These are phyloP conservation scores for Gadus macrocephalus DNA, from an alignment of 2,113 vertebrate genomes.

Conservation along the genomic window DNA sequence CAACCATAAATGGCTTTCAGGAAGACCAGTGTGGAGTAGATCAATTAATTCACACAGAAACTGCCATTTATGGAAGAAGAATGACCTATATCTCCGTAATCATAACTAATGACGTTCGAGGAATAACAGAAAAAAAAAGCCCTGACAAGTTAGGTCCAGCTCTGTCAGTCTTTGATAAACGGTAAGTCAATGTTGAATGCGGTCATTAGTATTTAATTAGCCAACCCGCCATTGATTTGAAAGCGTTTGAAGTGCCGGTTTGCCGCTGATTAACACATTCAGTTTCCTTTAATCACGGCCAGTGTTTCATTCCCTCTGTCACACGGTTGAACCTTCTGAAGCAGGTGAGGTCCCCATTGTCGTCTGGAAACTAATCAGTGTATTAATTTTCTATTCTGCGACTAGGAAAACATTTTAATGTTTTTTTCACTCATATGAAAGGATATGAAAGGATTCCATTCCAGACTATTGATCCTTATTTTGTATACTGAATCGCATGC, in stretches of 20 bases:
- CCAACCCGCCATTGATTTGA: conserved; percentile 38
- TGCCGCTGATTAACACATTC: conserved; percentile 32
- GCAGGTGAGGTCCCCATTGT: too few relatives aligned
- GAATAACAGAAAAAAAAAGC: background rate
- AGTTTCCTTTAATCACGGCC: conserved; percentile 22
- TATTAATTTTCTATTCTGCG: too few relatives aligned
- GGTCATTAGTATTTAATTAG: conserved; percentile 44
- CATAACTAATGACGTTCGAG: conserved; percentile 33
- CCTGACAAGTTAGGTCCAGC: conserved; percentile 10
- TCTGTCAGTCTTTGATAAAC: conserved; percentile 28
- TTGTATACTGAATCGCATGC: too few relatives aligned
- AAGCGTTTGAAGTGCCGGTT: conserved; percentile 21
- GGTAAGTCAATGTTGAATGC: conserved; percentile 39
- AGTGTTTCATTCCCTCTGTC: conserved; percentile 5
- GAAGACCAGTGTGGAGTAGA: too few relatives aligned
- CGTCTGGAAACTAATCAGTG: too few relatives aligned
- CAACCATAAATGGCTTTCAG: too few relatives aligned
- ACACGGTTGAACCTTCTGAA: too few relatives aligned
- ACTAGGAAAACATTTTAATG: too few relatives aligned
- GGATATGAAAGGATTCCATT: too few relatives aligned
- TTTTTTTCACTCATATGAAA: too few relatives aligned
- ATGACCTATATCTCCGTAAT: conserved; percentile 26
- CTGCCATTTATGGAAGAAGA: background rate
- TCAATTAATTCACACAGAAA: background rate
- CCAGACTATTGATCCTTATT: too few relatives aligned